phyloP scores from a whole-genome alignment of 2,888 invertebrate species.

The Trachelus tabidus region DNA sequence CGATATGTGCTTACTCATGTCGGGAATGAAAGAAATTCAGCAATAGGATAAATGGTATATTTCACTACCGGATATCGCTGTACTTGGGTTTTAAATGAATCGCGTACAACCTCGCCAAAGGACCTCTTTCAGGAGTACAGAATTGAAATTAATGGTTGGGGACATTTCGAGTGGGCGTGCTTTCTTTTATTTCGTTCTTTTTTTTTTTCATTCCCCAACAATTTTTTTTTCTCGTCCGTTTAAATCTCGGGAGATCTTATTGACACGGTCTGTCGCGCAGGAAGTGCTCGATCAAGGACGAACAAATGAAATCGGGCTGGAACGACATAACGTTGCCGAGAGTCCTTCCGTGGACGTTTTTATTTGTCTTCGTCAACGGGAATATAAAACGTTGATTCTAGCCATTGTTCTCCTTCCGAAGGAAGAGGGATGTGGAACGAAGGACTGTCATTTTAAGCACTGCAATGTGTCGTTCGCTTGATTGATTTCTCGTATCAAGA shows the following conservation, averaged over 20 bases:
- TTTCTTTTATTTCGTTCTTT: not conserved
- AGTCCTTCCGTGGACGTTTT: not conserved
- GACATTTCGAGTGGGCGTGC: conserved; percentile 13
- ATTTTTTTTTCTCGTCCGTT: not conserved
- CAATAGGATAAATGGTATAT: not conserved
- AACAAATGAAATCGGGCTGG: conserved; percentile 15
- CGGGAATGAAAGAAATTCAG: not conserved
- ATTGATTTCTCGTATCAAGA: not conserved
- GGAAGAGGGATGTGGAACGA: not conserved
- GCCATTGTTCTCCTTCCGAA: not conserved
- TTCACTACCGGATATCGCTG: not conserved
- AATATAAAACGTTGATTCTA: not conserved
- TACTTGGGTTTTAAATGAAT: not conserved
- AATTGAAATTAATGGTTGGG: conserved; percentile 22
- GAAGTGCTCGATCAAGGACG: conserved; percentile 20
- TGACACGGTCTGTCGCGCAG: not conserved
- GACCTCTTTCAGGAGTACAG: not conserved
- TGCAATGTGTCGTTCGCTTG: not conserved
- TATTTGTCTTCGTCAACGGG: not conserved
- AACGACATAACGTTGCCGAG: not conserved
- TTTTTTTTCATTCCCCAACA: not conserved
- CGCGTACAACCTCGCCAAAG: not conserved
- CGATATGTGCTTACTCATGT: not conserved
- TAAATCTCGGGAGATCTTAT: not conserved
- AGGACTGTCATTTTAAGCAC: not conserved